Evolutionary conservation across 2,888 invertebrate species (phyloP).

Genomic region (Endomychus coccineus): DNA sequence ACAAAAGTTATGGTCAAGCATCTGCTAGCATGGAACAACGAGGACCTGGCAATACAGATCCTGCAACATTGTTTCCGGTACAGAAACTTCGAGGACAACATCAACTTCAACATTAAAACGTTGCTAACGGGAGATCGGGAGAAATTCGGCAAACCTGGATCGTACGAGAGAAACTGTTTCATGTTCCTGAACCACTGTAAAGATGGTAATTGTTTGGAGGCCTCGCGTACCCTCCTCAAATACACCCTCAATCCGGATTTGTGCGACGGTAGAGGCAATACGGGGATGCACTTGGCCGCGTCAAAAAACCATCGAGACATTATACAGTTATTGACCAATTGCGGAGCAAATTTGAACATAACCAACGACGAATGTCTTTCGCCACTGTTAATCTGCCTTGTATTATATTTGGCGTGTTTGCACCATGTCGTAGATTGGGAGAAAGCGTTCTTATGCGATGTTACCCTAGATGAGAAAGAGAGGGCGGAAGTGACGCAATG

Average conservation of each 20-base stretch:
- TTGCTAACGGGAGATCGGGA: constrained; percentile 31
- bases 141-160: constrained; percentile 29
- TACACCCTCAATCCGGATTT: constrained; percentile 44
- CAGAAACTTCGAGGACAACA: constrained; percentile 36
- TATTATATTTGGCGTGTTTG: constrained; percentile 27
- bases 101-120: constrained; percentile 32
- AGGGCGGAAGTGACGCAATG: constrained; percentile 54
- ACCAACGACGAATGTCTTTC: constrained; percentile 52
- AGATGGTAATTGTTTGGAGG: constrained; percentile 28
- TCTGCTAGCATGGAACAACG: constrained; percentile 49
- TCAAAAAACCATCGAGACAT: constrained; percentile 44
- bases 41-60: constrained; percentile 41
- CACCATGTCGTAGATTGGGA: constrained; percentile 29
- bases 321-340: constrained; percentile 43
- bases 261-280: constrained; percentile 49
- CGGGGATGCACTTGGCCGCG: constrained; percentile 49
- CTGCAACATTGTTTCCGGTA: constrained; percentile 48
- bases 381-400: constrained; percentile 44
- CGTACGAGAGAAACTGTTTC: constrained; percentile 32
- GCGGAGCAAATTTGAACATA: constrained; percentile 47
- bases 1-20: constrained; percentile 31
- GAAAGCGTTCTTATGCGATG: constrained; percentile 45
- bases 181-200: constrained; percentile 33
- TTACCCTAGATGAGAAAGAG: constrained; percentile 66
- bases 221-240: constrained; percentile 40